Evolutionary conservation across 2,888 invertebrate species (phyloP), one percentile per base, ranked within the genome.

Genomic region (Mactromeris polynyma): DNA sequence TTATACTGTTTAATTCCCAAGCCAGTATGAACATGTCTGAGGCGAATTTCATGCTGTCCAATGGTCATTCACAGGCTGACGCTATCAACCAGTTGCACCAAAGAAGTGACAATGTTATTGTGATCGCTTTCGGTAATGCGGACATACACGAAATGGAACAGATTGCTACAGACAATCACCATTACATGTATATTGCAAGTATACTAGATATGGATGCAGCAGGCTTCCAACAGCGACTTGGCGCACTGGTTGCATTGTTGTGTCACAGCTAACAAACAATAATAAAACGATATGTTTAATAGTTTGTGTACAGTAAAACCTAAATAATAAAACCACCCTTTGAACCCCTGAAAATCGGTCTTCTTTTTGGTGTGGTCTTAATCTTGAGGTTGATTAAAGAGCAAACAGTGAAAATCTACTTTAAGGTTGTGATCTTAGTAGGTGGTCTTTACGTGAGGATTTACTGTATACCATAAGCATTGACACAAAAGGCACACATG

Each of bases 111-210:
- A 46, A 26, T 31, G 51, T 80, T 42, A 51, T 80, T 14, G 51
- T 33, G 1, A 46, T 80, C 31, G 80, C 80, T 14, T 42, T 80
- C 26, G 80, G 80, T 31, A 80, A 80, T 17, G 80, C 46, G 4
- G 80, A 80, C 33, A 7, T n/a, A 6, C n/a, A 21, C 0, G 46
- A 80, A 17, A 33, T 80, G 51, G 26, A 51, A 31, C 46, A 31
- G 3, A 80, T 80, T 31, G 80, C 80, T 31, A 46, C 80, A 19
- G 80, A 80, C 31, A 46, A n/a, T n/a, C 31, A 33, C 0, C 80
- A 80, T 51, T 80, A 80, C 40, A 40, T 80, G 31, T 80, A 46
- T 31, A 46, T 80, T 31, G 26, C 46, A 51, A 73, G 33, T 73
- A 36, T 73, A 17, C 14, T 73, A 1, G 73, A 36, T 4, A 33